These are phyloP conservation scores for Oligia fasciuncula DNA, from an alignment of 2,888 invertebrate genomes.

Conservation along the genomic window DNA sequence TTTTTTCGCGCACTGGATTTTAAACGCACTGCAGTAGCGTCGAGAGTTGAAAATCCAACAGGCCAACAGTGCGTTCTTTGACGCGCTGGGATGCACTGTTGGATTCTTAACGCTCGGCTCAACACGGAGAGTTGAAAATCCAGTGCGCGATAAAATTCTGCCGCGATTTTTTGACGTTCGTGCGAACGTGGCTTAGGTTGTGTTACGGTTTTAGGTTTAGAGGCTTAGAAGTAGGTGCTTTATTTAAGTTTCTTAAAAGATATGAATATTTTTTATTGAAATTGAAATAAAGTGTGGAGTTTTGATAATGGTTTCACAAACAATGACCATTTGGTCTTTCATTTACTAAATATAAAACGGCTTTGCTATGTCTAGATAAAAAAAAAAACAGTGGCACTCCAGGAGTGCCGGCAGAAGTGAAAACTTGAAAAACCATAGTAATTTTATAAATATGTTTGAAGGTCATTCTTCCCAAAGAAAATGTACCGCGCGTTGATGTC, in stretches of 20 bases:
- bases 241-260: neutral
- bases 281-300: neutral
- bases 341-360: neutral
- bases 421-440: no score
- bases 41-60: neutral
- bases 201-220: conserved; percentile 54
- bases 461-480: no score
- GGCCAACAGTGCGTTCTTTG: neutral
- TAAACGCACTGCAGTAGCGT: no score
- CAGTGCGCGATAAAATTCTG: neutral
- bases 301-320: neutral
- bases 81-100: neutral
- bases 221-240: conserved; percentile 25
- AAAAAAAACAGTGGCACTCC: no score
- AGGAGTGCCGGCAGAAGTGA: no score
- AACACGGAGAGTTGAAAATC: neutral
- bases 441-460: no score
- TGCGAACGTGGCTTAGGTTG: neutral
- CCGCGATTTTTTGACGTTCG: neutral
- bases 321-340: neutral
- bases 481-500: no score
- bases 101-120: neutral
- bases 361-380: neutral
- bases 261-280: neutral
- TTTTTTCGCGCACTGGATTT: neutral